Base-by-base conservation (phyloP, 2,113 vertebrate species). In the Acinonyx jubatus region DNA sequence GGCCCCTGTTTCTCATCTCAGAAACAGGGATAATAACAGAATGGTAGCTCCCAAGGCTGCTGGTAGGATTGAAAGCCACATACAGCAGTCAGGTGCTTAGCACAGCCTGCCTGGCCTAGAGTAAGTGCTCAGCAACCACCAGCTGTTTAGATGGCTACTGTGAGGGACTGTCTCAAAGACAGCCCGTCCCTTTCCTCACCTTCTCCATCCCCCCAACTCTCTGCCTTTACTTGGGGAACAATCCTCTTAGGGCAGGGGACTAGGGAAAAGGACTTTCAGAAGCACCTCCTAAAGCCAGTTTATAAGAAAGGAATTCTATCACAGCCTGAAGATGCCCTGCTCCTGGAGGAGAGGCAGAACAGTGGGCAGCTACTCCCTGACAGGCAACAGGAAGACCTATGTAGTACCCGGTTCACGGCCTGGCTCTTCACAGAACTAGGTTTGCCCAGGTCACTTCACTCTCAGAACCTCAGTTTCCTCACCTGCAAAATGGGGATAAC, bases 401-500 rank as follows among this genome's bases (percentile, higher is more conserved):
- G 16, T 3, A 27, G 66, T 3, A 18, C 55, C 82, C 38, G 18
- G 73, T 33, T 89, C 61, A 63, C 0, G 0, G 52, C 48, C 27
- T 33, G 21, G 38, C n/a, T 86, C 66, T 79, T 12, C 65, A 69
- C 29, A 65, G 71, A 73, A n/a, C 84, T 5, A 71, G 92, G 38
- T 4, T 38, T 52, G 61, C 15, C 36, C 68, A 41, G 63, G 71
- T 63, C 57, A 74, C 63, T 33, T 55, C 33, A 45, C 50, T 81
- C 48, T 78, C 65, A n/a, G 57, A 57, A 29, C 33, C 65, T 95
- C 50, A n/a, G 83, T 83, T 73, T 98, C 38, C 55, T 82, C 84
- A 78, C 36, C 41, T 95, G 91, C 78, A 78, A 83, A 93, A 41
- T 29, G 55, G 31, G 65, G 7, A 38, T 81, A 73, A 89, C 1